A percentile compares a stretch with the other conserved stretches of the same genome.
Conservation (phyloP, 2,113 vertebrate species). For the Tachysurus fulvidraco region DNA sequence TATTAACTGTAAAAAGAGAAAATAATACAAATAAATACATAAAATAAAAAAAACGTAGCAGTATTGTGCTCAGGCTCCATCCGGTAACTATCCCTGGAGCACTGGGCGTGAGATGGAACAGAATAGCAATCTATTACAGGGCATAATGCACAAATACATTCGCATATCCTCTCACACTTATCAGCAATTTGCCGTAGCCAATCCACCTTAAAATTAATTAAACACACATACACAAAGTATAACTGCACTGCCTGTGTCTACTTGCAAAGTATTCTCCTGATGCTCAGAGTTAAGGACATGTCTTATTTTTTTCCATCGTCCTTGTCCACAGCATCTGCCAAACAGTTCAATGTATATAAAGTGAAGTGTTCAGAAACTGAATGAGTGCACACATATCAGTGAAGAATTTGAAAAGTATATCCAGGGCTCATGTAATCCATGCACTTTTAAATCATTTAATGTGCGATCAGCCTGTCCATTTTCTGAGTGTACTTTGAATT, state of each 20-base stretch:
- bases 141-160: not conserved
- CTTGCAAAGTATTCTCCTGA: not conserved
- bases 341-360: not conserved
- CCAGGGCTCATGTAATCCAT: not conserved
- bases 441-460: not conserved
- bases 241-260: not conserved
- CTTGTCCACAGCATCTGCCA: not conserved
- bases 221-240: not conserved
- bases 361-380: not conserved
- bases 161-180: not conserved
- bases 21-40: not conserved
- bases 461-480: not conserved
- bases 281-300: not conserved
- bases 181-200: not conserved
- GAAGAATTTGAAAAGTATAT: not conserved
- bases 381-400: not conserved
- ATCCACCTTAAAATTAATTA: not conserved
- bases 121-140: not conserved
- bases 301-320: not conserved
- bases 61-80: not conserved
- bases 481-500: not conserved
- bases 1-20: not conserved
- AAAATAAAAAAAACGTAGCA: not conserved
- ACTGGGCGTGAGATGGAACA: not conserved
- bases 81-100: not conserved